Evolutionary conservation across 2,113 vertebrate genomes (phyloP).

Genomic region (Pterophyllum scalare): DNA sequence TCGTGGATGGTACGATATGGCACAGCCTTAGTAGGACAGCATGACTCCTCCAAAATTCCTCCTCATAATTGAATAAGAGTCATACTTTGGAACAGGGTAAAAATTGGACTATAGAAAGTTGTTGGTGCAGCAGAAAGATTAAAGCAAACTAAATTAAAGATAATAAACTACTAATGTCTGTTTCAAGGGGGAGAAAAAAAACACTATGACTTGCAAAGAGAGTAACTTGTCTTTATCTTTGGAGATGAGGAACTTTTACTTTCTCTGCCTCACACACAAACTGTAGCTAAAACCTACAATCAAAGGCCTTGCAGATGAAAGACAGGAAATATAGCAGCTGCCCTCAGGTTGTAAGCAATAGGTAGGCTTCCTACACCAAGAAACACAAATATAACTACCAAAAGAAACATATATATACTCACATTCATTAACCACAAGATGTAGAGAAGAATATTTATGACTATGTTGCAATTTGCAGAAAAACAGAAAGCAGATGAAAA

Average conservation of each 20-base stretch:
- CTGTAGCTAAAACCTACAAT: conserved; percentile 32
- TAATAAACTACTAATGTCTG: background rate
- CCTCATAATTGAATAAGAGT: background rate
- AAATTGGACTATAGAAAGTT: background rate
- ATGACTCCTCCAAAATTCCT: background rate
- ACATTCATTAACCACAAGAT: background rate
- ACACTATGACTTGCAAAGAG: background rate
- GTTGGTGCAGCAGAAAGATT: conserved; percentile 12
- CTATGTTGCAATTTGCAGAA: background rate
- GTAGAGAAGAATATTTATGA: background rate
- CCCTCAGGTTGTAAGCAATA: conserved; percentile 24
- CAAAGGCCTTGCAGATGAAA: conserved; percentile 70
- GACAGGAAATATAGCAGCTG: conserved; percentile 70
- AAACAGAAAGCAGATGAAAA: background rate
- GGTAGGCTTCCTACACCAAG: conserved; percentile 44
- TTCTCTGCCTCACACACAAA: conserved; percentile 17
- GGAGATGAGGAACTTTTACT: conserved; percentile 35
- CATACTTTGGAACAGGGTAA: background rate
- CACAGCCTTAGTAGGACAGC: background rate
- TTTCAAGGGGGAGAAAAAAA: background rate
- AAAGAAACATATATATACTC: background rate
- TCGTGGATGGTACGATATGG: background rate
- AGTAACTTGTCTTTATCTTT: background rate
- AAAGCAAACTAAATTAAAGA: background rate
- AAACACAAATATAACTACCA: conserved; percentile 3